A percentile compares a stretch with the other conserved stretches of the same genome.
Conservation (phyloP, 2,888 invertebrate species). For the Stictocephala bisonia region DNA sequence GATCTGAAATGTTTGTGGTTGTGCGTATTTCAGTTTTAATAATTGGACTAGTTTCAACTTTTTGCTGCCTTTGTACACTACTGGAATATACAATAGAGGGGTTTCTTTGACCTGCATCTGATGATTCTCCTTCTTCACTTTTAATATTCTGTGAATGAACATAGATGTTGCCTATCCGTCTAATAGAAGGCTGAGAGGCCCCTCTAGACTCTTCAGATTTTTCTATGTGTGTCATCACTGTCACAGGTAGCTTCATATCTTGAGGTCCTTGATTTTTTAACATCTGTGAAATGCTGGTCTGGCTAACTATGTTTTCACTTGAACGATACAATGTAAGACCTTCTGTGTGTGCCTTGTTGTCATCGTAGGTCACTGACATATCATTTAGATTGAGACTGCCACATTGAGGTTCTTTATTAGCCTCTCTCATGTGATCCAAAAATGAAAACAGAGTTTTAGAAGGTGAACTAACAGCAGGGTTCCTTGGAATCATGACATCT, state of each 20-base stretch:
- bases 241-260: slow-evolving; percentile 29
- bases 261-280: slow-evolving; percentile 13
- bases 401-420: slow-evolving; percentile 35
- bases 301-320: slow-evolving; percentile 20
- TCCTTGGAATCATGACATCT: slow-evolving; percentile 33
- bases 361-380: slow-evolving; percentile 30
- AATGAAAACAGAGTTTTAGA: slow-evolving; percentile 47
- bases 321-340: slow-evolving; percentile 37
- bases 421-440: slow-evolving; percentile 32
- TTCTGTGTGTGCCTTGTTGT: slow-evolving; percentile 34
- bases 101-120: slow-evolving; percentile 46
- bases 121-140: slow-evolving; percentile 42
- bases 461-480: slow-evolving; percentile 39
- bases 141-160: slow-evolving; percentile 50
- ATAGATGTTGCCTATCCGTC: slow-evolving; percentile 51
- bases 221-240: slow-evolving; percentile 19
- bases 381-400: slow-evolving; percentile 33
- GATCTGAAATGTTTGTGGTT: slow-evolving; percentile 31
- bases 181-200: slow-evolving; percentile 36
- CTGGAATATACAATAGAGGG: slow-evolving; percentile 9
- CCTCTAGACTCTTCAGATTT: slow-evolving; percentile 26
- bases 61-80: neutral
- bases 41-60: neutral
- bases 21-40: slow-evolving; percentile 8
- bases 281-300: slow-evolving; percentile 17